These are phyloP conservation scores for Drosophila quinaria DNA, from an alignment of 2,888 invertebrate species.

Conservation along the genomic window DNA sequence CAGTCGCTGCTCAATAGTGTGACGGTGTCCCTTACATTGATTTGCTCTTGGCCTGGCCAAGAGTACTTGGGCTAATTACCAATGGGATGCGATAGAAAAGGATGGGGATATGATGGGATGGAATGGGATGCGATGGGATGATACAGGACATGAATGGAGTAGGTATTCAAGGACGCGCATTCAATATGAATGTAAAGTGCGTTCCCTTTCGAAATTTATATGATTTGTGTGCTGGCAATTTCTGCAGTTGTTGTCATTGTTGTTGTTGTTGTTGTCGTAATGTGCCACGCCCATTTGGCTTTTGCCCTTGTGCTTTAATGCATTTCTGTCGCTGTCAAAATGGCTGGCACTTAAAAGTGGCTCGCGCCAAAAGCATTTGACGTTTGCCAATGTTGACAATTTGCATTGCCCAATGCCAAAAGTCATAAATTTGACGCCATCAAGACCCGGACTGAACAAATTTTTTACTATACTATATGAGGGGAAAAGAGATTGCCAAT, in stretches of 20 bases:
- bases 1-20: neutral
- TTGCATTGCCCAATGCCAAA: constrained; percentile 65
- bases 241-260: neutral
- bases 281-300: constrained; percentile 9
- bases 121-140: neutral
- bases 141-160: neutral
- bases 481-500: neutral
- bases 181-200: neutral
- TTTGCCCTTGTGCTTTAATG: constrained; percentile 42
- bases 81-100: neutral
- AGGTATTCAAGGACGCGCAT: constrained; percentile 1
- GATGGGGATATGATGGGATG: too few species aligned
- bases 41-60: neutral
- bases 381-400: constrained; percentile 65
- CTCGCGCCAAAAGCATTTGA: constrained; percentile 55
- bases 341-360: constrained; percentile 58
- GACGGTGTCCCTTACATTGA: constrained; percentile 1
- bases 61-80: constrained; percentile 19
- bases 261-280: constrained; percentile 5
- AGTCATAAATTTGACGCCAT: constrained; percentile 76
- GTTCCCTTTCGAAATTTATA: constrained; percentile 9
- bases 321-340: constrained; percentile 52
- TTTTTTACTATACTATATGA: neutral
- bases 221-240: constrained; percentile 45
- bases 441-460: constrained; percentile 35